A percentile compares a stretch with the other conserved stretches of the same genome.
These are phyloP conservation scores for Meiosimyza platycephala DNA, from an alignment of 2,888 invertebrate species.

Conservation along the genomic window DNA sequence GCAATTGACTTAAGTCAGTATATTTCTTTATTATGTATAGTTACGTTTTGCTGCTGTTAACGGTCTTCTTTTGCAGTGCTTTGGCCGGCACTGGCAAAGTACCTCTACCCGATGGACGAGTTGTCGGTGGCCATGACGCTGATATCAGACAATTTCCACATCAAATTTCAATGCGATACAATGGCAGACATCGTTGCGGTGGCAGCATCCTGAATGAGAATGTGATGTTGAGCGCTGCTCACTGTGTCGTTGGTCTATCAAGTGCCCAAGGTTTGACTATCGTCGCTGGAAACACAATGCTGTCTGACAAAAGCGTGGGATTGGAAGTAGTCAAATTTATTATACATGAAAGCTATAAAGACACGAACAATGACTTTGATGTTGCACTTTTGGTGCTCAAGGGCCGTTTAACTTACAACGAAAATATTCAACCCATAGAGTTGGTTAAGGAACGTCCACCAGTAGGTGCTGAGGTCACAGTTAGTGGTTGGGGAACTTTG, in stretches of 20 bases:
- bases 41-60: constrained; percentile 25
- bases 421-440: constrained; percentile 71
- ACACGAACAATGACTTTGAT: constrained; percentile 70
- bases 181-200: constrained; percentile 57
- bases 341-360: constrained; percentile 70
- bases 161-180: constrained; percentile 57
- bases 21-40: constrained; percentile 28
- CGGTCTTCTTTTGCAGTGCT: constrained; percentile 12
- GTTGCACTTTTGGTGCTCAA: constrained; percentile 71
- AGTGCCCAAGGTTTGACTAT: constrained; percentile 48
- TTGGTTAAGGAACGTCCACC: constrained; percentile 67
- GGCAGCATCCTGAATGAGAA: constrained; percentile 51
- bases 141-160: constrained; percentile 53
- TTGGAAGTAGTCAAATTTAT: constrained; percentile 69
- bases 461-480: constrained; percentile 45
- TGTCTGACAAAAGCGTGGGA: constrained; percentile 45
- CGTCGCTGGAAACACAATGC: constrained; percentile 51
- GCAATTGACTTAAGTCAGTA: background rate
- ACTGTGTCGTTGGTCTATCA: constrained; percentile 50
- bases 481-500: constrained; percentile 60
- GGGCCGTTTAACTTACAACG: constrained; percentile 68
- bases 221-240: constrained; percentile 54
- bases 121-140: constrained; percentile 52
- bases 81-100: constrained; percentile 31
- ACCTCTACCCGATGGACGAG: constrained; percentile 55